Evolutionary conservation across 2,797 vertebrate species (phyloP), one percentile per base, ranked within the genome.

Genomic region (Urophycis tenuis): DNA sequence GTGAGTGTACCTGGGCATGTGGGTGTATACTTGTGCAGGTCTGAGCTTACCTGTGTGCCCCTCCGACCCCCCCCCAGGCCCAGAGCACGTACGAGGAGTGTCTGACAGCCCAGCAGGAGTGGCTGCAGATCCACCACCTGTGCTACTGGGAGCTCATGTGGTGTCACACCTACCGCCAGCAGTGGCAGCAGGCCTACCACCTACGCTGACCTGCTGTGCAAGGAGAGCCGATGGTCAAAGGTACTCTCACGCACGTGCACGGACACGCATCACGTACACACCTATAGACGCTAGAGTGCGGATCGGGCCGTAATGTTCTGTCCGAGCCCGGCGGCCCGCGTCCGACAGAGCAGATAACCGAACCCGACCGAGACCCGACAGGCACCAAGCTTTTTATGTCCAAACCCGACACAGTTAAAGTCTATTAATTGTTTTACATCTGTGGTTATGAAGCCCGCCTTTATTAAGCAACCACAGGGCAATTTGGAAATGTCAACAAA

Each of bases 61-160:
- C 71, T 8, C 36, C n/a, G n/a, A n/a, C n/a, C n/a, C n/a, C n/a
- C 39, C 72, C 36, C 72, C 82, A 99, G 97, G 96, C 96, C 0
- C 92, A 94, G 79, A 60, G 86, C 70, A 85, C 89, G 78, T 97
- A 96, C 83, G 93, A 94, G 88, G 94, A 96, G 85, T 97, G 97
- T 79, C 94, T 98, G 86, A 84, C 88, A 85, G 92, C 94, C 80
- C 97, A 99, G 90, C 93, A 96, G 86, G 95, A 98, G 82, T 98
- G 96, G 97, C 95, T 93, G 79, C 97, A 98, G 91, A 94, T 99
- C 85, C 96, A 99, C 90, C 97, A 99, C 81, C 91, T 99, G 75
- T 99, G 97, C 87, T 99, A 95, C 87, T 99, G 97, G 97, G 97
- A 99, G 81, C 90, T 98, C 87, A 98, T 99, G 97, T 99, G 97